Evolutionary conservation across 1,140 invertebrate genomes (phyloP).

Genomic region (Aphis gossypii): DNA sequence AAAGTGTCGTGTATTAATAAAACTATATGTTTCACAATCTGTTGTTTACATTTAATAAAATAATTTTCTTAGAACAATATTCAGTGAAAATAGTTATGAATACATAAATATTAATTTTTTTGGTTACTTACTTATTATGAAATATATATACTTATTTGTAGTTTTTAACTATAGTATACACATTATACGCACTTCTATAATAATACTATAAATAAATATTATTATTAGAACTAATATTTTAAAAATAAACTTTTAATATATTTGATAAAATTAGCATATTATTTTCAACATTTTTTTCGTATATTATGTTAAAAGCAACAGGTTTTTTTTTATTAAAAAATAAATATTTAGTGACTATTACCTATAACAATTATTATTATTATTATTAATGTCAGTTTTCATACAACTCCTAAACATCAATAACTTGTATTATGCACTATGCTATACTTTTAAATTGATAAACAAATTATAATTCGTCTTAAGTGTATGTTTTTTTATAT

Average conservation of each 20-base stretch:
- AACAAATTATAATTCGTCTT: not conserved
- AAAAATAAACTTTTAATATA: not conserved
- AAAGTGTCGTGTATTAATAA: not conserved
- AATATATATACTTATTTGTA: not conserved
- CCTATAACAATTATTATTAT: not conserved
- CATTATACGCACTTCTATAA: not conserved
- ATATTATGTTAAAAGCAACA: not conserved
- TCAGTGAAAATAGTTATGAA: not conserved
- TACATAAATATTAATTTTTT: slow-evolving; percentile 21
- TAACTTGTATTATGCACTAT: not conserved
- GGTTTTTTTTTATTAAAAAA: not conserved
- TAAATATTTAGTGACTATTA: not conserved
- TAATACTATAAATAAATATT: not conserved
- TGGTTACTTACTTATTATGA: not conserved
- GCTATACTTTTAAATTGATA: not conserved
- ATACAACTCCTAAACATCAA: not conserved
- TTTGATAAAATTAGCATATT: slow-evolving; percentile 10
- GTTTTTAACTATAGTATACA: not conserved
- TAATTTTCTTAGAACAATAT: slow-evolving; percentile 12
- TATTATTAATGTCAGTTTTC: not conserved
- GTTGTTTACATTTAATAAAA: not conserved
- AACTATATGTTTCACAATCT: slow-evolving; percentile 1
- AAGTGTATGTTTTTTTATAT: not conserved
- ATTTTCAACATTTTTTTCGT: not conserved
- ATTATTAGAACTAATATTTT: slow-evolving; percentile 9